A percentile compares a stretch with the other conserved stretches of the same genome.
Conservation (phyloP, 1,140 invertebrate genomes). For the Hycleus cichorii region DNA sequence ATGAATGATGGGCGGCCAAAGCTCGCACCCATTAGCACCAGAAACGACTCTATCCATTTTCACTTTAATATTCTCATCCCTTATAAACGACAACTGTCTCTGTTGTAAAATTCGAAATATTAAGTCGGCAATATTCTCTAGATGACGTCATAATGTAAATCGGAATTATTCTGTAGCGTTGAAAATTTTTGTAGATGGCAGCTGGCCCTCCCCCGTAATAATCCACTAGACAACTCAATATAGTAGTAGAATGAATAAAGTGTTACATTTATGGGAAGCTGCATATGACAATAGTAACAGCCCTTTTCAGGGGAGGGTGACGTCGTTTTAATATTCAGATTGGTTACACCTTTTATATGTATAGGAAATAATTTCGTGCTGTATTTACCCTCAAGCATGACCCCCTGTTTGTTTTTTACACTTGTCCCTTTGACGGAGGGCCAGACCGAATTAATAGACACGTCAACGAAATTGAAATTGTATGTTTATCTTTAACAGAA, state of each 20-base stretch:
- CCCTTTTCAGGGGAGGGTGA: conserved; percentile 9
- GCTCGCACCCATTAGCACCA: not conserved
- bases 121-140: not conserved
- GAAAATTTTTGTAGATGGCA: conserved; percentile 26
- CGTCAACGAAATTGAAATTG: not conserved
- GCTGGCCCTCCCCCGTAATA: conserved; percentile 33
- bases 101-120: no score
- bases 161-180: conserved; percentile 18
- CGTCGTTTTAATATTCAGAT: conserved; percentile 42
- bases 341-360: conserved; percentile 44
- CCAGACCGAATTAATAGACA: not conserved
- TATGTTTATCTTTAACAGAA: not conserved
- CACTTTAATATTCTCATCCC: not conserved
- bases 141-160: conserved; percentile 10
- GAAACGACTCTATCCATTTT: not conserved
- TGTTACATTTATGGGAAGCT: conserved; percentile 39
- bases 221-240: conserved; percentile 16
- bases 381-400: not conserved
- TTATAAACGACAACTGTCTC: not conserved
- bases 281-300: conserved; percentile 36
- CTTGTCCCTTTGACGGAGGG: not conserved
- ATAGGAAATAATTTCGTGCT: conserved; percentile 24
- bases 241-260: conserved; percentile 27
- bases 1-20: not conserved
- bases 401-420: not conserved